phyloP scores from a whole-genome alignment of 1,140 invertebrate species.

The Ostrea denselamellosa region DNA sequence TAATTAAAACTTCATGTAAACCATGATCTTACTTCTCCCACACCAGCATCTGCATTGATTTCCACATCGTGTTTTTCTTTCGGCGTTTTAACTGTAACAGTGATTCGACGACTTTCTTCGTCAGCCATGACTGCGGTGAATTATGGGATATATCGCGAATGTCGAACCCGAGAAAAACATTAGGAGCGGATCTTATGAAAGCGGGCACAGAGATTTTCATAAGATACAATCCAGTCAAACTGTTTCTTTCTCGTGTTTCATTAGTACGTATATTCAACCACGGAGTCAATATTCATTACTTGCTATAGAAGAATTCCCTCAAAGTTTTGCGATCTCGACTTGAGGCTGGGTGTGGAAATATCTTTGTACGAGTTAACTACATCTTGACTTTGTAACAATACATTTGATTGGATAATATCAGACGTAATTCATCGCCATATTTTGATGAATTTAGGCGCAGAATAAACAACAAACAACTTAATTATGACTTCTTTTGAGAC shows the following conservation, averaged over 20 bases:
- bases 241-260: no score
- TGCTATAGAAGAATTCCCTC: no score
- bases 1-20: not conserved
- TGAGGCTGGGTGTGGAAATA: not conserved
- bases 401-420: not conserved
- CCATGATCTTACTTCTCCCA: slow-evolving; percentile 88
- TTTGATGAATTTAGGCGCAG: slow-evolving; percentile 32
- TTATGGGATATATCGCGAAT: slow-evolving; percentile 33
- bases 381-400: not conserved
- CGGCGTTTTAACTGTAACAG: slow-evolving; percentile 95
- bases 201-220: no score
- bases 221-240: no score
- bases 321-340: no score
- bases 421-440: slow-evolving; percentile 23
- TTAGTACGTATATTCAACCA: no score
- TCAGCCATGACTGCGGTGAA: slow-evolving; percentile 72
- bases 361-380: slow-evolving; percentile 1
- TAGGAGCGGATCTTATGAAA: not conserved
- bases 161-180: not conserved
- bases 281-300: no score
- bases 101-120: slow-evolving; percentile 82
- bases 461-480: not conserved
- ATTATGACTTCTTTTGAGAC: not conserved
- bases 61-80: slow-evolving; percentile 95
- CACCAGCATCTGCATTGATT: slow-evolving; percentile 90